Percentiles rank a stretch among this genome's conserved stretches.
These are phyloP conservation scores for Pachycephus smyrnensis DNA, from an alignment of 2,888 invertebrate species.

Conservation along the genomic window DNA sequence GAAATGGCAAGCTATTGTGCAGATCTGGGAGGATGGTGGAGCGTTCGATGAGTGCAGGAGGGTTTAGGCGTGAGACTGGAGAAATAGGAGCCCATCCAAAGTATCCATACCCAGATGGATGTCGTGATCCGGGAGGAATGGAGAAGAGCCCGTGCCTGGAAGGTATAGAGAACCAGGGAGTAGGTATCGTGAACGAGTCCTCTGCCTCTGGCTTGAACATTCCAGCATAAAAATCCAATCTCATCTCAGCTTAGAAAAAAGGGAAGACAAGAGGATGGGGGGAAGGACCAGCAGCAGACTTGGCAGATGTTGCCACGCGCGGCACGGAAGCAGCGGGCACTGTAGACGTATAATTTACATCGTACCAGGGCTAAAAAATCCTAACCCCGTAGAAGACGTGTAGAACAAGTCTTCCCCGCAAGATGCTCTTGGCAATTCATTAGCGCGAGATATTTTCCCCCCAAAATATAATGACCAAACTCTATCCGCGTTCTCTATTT, in stretches of 20 bases:
- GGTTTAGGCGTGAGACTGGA: slow-evolving; percentile 12
- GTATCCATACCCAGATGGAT: not conserved
- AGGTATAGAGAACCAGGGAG: slow-evolving; percentile 10
- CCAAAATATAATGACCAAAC: slow-evolving; percentile 55
- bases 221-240: slow-evolving; percentile 53
- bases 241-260: slow-evolving; percentile 35
- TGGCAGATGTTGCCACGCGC: slow-evolving; percentile 33
- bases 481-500: slow-evolving; percentile 19
- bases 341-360: slow-evolving; percentile 2
- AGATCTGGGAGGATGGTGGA: slow-evolving; percentile 14
- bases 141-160: slow-evolving; percentile 5
- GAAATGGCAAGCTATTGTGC: slow-evolving; percentile 45
- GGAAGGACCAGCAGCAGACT: slow-evolving; percentile 24
- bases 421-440: slow-evolving; percentile 29
- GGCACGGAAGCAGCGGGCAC: not conserved
- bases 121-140: not conserved
- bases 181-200: slow-evolving; percentile 25
- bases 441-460: slow-evolving; percentile 27
- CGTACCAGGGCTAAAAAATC: not conserved
- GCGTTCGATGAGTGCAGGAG: slow-evolving; percentile 28
- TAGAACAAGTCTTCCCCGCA: slow-evolving; percentile 1
- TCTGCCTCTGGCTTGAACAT: slow-evolving; percentile 34
- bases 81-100: slow-evolving; percentile 15
- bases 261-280: slow-evolving; percentile 20
- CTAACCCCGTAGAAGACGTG: not conserved